phyloP scores from a whole-genome alignment of 1,140 invertebrate species.

The Solen grandis region DNA sequence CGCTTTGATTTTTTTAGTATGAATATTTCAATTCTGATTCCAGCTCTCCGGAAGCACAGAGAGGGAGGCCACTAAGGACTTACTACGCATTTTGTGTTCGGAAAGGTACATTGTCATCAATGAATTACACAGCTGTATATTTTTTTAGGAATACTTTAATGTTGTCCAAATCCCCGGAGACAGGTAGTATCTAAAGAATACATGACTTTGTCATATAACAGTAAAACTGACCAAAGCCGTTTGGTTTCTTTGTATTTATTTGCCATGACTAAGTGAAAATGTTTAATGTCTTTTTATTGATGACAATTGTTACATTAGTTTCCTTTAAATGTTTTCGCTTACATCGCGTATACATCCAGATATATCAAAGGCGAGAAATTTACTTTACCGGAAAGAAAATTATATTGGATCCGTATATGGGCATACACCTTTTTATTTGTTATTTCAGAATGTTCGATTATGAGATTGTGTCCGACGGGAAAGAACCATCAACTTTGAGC shows the following conservation, averaged over 20 bases:
- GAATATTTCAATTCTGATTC: no score
- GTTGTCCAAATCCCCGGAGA: background rate
- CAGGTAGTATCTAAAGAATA: no score
- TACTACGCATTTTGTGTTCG: constrained; percentile 35
- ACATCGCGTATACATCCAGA: no score
- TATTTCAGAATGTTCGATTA: constrained; percentile 49
- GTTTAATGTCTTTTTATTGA: background rate
- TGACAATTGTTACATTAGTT: no score
- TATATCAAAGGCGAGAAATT: background rate
- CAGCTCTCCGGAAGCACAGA: constrained; percentile 46
- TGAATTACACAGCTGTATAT: background rate
- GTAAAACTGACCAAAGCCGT: no score
- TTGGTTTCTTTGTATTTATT: no score
- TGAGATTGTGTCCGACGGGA: constrained; percentile 34
- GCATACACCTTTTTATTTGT: background rate
- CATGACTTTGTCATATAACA: no score
- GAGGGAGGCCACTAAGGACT: constrained; percentile 41
- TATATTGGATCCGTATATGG: background rate
- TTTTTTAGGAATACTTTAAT: background rate
- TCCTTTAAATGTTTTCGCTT: no score
- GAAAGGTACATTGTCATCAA: constrained; percentile 7
- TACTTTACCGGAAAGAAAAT: background rate
- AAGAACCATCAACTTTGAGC: constrained; percentile 29
- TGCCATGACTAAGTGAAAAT: no score
- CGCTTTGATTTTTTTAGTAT: no score